Percentiles rank a stretch among this genome's conserved stretches.
Conservation (phyloP, 2,888 invertebrate species). For the Hecatera dysodea region DNA sequence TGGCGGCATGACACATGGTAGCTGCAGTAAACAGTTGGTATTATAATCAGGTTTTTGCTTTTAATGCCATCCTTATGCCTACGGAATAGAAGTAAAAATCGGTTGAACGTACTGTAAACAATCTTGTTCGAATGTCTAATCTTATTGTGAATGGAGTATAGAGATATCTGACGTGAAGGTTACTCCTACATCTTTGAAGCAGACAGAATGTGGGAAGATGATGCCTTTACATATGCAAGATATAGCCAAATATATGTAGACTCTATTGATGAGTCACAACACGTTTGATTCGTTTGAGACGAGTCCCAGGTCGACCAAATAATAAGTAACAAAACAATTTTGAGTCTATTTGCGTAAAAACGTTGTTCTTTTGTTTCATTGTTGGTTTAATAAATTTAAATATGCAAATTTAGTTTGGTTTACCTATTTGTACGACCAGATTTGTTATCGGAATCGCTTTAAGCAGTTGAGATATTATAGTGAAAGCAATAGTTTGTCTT, state of each 20-base stretch:
- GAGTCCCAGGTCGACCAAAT: slow-evolving; percentile 12
- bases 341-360: not conserved
- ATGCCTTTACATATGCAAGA: not conserved
- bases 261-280: slow-evolving; percentile 25
- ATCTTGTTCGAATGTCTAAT: too few relatives aligned
- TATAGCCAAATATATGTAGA: not conserved
- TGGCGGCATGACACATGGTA: too few relatives aligned
- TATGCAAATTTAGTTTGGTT: not conserved
- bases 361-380: not conserved
- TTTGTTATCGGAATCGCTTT: not conserved
- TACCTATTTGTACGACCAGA: too few relatives aligned
- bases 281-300: slow-evolving; percentile 1
- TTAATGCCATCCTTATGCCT: too few relatives aligned
- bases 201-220: not conserved
- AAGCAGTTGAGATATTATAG: too few relatives aligned
- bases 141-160: too few relatives aligned
- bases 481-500: not conserved
- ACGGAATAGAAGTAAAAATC: too few relatives aligned
- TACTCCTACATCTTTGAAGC: not conserved
- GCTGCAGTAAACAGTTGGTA: too few relatives aligned
- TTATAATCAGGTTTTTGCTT: too few relatives aligned
- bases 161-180: slow-evolving; percentile 4
- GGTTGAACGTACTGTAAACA: too few relatives aligned
- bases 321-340: not conserved
- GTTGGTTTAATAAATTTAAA: not conserved